Percentiles rank a stretch among this genome's conserved stretches.
Conservation (phyloP, 2,888 invertebrate genomes). For the Cecidostiba fungosa region DNA sequence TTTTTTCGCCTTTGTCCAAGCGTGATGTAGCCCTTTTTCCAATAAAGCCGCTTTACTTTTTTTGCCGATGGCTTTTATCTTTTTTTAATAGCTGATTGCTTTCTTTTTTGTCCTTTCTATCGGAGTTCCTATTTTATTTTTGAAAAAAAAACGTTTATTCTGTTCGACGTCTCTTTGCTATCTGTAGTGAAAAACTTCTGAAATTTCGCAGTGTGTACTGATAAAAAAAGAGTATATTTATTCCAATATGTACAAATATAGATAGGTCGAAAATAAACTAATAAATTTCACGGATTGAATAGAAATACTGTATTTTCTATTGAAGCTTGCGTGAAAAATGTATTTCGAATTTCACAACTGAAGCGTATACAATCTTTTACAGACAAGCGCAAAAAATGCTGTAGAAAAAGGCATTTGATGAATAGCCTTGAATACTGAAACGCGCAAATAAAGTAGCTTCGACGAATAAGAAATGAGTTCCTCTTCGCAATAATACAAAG, state of each 20-base stretch:
- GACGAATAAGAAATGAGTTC: conserved; percentile 1
- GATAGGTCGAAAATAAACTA: neutral
- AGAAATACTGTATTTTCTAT: neutral
- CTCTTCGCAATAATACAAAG: conserved; percentile 20
- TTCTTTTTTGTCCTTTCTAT: neutral
- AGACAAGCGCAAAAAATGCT: neutral
- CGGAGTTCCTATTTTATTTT: no score
- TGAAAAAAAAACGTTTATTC: neutral
- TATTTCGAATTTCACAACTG: neutral
- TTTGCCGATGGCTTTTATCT: neutral
- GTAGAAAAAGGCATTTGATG: neutral
- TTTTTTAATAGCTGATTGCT: conserved; percentile 22
- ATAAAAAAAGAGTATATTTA: no score
- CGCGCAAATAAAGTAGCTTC: neutral
- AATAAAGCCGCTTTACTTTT: conserved; percentile 10
- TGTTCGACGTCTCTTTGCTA: no score
- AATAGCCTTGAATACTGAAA: neutral
- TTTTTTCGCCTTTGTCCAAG: conserved; percentile 2
- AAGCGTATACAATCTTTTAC: neutral
- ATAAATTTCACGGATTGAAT: neutral
- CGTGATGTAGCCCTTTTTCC: conserved; percentile 17
- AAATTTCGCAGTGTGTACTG: no score
- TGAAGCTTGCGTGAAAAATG: neutral
- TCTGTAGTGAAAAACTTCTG: no score
- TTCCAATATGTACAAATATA: neutral